phyloP scores from a whole-genome alignment of 2,888 invertebrate species.

The Perdita meconis region DNA sequence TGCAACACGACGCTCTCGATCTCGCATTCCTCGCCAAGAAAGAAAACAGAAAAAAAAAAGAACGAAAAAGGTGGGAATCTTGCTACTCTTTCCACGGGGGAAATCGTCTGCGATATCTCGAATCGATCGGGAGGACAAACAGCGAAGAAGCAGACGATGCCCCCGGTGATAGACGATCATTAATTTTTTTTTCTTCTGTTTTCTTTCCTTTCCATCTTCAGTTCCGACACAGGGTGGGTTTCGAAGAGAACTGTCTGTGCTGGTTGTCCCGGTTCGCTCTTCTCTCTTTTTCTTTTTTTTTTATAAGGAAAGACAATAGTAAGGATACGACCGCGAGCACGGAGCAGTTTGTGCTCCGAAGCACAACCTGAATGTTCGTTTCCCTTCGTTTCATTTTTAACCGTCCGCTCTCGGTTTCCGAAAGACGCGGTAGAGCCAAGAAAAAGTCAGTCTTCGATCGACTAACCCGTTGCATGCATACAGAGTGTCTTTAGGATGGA shows the following conservation, averaged over 20 bases:
- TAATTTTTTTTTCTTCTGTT: slow-evolving; percentile 4
- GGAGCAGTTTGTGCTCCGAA: slow-evolving; percentile 20
- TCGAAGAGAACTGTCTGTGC: slow-evolving; percentile 19
- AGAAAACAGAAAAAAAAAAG: slow-evolving; percentile 4
- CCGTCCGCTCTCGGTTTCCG: slow-evolving; percentile 12
- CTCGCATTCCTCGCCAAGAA: not conserved
- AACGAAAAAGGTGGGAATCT: not conserved
- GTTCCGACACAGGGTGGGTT: not conserved
- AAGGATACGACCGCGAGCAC: slow-evolving; percentile 36
- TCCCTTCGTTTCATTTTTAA: slow-evolving; percentile 1
- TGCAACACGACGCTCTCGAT: not conserved
- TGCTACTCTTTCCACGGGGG: not conserved
- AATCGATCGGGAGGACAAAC: not conserved
- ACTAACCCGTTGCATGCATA: slow-evolving; percentile 45
- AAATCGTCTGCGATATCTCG: not conserved
- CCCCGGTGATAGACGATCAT: slow-evolving; percentile 3
- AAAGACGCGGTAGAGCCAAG: slow-evolving; percentile 68
- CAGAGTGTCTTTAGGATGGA: not conserved
- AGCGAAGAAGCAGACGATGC: slow-evolving; percentile 1
- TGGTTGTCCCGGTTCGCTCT: slow-evolving; percentile 7
- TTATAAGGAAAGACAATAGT: slow-evolving; percentile 3
- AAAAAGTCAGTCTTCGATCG: slow-evolving; percentile 69
- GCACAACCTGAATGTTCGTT: slow-evolving; percentile 19
- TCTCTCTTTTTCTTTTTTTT: not conserved
- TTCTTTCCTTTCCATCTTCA: not conserved